Evolutionary conservation across 2,888 invertebrate species (phyloP).

Genomic region (Subacronicta megacephala): DNA sequence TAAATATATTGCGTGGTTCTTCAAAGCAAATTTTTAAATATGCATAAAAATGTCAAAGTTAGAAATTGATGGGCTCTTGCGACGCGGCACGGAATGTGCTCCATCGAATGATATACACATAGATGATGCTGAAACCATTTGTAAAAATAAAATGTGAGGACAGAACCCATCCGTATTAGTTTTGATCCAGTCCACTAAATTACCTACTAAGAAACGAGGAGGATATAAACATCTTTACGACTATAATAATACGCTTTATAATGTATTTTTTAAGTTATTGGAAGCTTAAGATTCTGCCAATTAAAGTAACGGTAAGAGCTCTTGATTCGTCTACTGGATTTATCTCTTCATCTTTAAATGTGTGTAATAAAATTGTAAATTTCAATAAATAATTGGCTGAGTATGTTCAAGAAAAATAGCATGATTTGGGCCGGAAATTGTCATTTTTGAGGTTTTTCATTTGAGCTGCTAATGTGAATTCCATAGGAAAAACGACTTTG

Average conservation of each 20-base stretch:
- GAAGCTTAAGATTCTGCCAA: constrained; percentile 25
- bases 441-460: no score
- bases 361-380: no score
- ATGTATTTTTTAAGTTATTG: constrained; percentile 25
- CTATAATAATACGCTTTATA: constrained; percentile 36
- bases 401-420: no score
- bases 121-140: constrained; percentile 79
- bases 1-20: constrained; percentile 80
- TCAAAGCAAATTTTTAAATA: constrained; percentile 88
- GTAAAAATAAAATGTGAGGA: constrained; percentile 83
- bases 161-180: constrained; percentile 63
- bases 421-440: no score
- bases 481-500: no score
- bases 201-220: constrained; percentile 45
- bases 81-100: constrained; percentile 74
- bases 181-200: constrained; percentile 54
- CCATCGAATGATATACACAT: constrained; percentile 77
- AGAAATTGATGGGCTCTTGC: constrained; percentile 79
- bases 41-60: constrained; percentile 87
- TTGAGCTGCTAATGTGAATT: no score
- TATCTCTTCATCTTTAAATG: no score
- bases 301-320: constrained; percentile 34
- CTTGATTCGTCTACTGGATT: not conserved
- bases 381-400: no score
- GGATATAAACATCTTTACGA: constrained; percentile 42